Conservation (phyloP, 30 jellyfish, hydroid and myxozoan genomes). For the Clytia hemisphaerica region DNA sequence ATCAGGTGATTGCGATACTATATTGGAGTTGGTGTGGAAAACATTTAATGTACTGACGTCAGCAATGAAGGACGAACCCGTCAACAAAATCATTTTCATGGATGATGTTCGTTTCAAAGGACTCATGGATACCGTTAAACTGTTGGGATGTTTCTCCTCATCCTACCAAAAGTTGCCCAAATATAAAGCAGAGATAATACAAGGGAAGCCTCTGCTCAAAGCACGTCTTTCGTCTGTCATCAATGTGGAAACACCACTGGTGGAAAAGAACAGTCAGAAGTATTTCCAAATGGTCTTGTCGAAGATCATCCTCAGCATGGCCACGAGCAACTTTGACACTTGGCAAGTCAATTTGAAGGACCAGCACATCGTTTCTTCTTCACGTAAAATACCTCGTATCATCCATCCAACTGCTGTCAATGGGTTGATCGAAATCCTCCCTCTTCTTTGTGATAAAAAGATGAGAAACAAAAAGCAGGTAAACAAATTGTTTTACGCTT, state of each 20-base stretch:
- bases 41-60: conserved; percentile 75
- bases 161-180: conserved; percentile 49
- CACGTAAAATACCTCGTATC: conserved; percentile 41
- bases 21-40: conserved; percentile 71
- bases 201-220: no score
- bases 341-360: conserved; percentile 54
- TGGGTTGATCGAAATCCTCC: conserved; percentile 73
- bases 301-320: conserved; percentile 75
- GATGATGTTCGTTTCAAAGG: conserved; percentile 95
- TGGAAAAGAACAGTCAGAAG: conserved; percentile 35
- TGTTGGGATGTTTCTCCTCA: conserved; percentile 73
- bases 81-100: conserved; percentile 70
- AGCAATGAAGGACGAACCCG: conserved; percentile 95
- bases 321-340: conserved; percentile 61
- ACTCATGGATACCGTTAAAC: conserved; percentile 70
- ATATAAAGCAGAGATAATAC: no score
- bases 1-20: conserved; percentile 44
- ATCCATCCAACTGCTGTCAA: conserved; percentile 82
- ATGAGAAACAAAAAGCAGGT: background rate
- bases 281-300: conserved; percentile 61
- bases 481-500: background rate
- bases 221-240: background rate
- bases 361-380: conserved; percentile 10
- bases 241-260: conserved; percentile 10
- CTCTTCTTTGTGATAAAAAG: conserved; percentile 56